Percentiles rank a stretch among this genome's conserved stretches.
These are phyloP conservation scores for Drosophila persimilis DNA, from an alignment of 1,140 invertebrate genomes.

Conservation along the genomic window DNA sequence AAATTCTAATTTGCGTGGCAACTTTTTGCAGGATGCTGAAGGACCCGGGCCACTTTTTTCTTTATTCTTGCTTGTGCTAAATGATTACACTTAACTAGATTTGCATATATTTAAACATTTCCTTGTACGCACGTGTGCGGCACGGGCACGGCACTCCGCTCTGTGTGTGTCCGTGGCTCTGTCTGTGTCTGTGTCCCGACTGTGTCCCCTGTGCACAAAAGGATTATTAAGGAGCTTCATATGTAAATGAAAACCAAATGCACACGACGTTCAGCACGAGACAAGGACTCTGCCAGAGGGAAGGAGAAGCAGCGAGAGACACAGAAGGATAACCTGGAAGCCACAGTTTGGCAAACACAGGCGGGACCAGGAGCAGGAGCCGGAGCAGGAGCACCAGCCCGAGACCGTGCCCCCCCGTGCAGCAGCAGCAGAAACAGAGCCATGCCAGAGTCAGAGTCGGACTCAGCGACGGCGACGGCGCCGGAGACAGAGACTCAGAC, in stretches of 20 bases:
- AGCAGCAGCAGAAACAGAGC: slow-evolving; percentile 11
- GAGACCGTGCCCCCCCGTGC: slow-evolving; percentile 13
- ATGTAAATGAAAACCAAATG: slow-evolving; percentile 82
- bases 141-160: neutral
- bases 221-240: slow-evolving; percentile 82
- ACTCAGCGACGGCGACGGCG: neutral
- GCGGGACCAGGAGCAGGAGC: slow-evolving; percentile 3
- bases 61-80: slow-evolving; percentile 57
- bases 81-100: slow-evolving; percentile 82
- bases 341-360: slow-evolving; percentile 77
- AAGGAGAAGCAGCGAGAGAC: neutral
- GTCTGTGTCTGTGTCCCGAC: neutral
- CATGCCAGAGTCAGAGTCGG: too few species aligned
- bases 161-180: slow-evolving; percentile 9
- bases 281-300: neutral
- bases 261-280: slow-evolving; percentile 61
- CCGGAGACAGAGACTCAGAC: slow-evolving; percentile 43
- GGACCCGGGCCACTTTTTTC: slow-evolving; percentile 63
- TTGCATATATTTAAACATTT: slow-evolving; percentile 82
- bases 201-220: slow-evolving; percentile 72
- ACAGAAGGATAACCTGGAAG: slow-evolving; percentile 72
- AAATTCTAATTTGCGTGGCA: slow-evolving; percentile 68
- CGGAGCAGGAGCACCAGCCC: slow-evolving; percentile 3
- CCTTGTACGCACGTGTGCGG: slow-evolving; percentile 69
- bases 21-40: slow-evolving; percentile 21